Percentiles rank a stretch among this genome's conserved stretches.
Evolutionary conservation across 2,888 invertebrate species (phyloP).

Genomic region (Aplocera efformata): DNA sequence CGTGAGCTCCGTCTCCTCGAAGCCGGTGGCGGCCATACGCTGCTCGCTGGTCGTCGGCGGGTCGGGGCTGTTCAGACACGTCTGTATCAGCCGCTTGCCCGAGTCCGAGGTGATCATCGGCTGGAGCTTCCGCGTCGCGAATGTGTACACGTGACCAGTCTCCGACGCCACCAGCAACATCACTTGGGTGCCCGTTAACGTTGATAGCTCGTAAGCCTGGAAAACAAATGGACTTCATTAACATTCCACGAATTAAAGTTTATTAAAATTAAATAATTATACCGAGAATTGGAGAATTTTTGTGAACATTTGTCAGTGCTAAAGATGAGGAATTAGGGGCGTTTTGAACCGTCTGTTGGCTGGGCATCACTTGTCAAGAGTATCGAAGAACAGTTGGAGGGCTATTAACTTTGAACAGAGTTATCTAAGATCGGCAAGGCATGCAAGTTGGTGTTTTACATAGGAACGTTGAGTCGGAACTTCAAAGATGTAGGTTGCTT

Average conservation of each 20-base stretch:
- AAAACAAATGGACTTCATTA: conserved; percentile 35
- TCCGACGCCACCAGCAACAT: conserved; percentile 99
- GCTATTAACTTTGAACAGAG: conserved; percentile 2
- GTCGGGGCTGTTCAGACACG: conserved; percentile 98
- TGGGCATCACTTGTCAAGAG: conserved; percentile 12
- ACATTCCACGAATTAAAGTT: conserved; percentile 17
- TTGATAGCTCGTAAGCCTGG: conserved; percentile 99
- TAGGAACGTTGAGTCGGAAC: conserved; percentile 26
- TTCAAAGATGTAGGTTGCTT: conserved; percentile 36
- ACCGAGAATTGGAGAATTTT: conserved; percentile 22
- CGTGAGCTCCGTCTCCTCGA: conserved; percentile 98
- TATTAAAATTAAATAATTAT: conserved; percentile 15
- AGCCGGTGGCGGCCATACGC: conserved; percentile 98
- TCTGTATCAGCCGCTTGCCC: conserved; percentile 98
- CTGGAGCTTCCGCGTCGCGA: conserved; percentile 98
- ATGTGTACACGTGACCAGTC: conserved; percentile 99
- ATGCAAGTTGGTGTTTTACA: conserved; percentile 9
- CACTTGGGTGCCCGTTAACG: conserved; percentile 99
- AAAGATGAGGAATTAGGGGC: conserved; percentile 17
- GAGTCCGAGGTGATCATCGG: conserved; percentile 99
- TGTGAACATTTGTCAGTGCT: conserved; percentile 39
- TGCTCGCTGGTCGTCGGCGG: conserved; percentile 93
- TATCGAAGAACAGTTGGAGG: conserved; percentile 14
- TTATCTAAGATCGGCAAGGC: conserved; percentile 4
- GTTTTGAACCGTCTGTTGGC: conserved; percentile 10